Evolutionary conservation across 2,888 invertebrate species (phyloP).

Genomic region (Xestoiulus laeticollis): DNA sequence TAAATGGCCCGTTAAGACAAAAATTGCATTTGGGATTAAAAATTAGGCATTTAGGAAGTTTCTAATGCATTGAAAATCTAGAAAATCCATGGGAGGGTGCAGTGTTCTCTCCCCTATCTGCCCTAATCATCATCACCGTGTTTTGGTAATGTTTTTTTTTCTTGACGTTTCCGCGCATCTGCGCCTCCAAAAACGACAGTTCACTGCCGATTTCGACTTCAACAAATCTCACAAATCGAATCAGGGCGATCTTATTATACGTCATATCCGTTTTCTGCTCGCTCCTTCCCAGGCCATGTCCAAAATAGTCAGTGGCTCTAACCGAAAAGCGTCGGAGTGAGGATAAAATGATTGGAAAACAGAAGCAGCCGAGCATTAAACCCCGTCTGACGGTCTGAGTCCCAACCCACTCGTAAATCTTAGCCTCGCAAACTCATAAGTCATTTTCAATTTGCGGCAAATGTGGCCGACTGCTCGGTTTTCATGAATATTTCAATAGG

Average conservation of each 20-base stretch:
- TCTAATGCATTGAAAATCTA: background rate
- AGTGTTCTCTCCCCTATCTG: background rate
- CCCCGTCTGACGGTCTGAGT: constrained; percentile 34
- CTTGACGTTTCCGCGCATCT: background rate
- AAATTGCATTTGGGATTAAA: too few relatives aligned
- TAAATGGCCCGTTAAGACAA: too few relatives aligned
- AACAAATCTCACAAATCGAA: constrained; percentile 4
- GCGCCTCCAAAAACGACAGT: constrained; percentile 10
- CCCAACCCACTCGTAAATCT: constrained; percentile 44
- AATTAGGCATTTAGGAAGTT: background rate
- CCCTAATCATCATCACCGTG: constrained; percentile 10
- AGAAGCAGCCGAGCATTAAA: constrained; percentile 39
- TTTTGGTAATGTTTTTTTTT: constrained; percentile 16
- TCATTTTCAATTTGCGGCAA: constrained; percentile 52
- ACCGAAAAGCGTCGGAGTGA: constrained; percentile 42
- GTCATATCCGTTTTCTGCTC: constrained; percentile 10
- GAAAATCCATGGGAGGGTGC: background rate
- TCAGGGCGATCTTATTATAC: constrained; percentile 26
- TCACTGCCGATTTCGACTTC: constrained; percentile 24
- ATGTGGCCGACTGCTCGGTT: constrained; percentile 49
- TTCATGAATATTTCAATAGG: constrained; percentile 51
- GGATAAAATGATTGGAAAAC: constrained; percentile 51
- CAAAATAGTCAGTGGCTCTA: constrained; percentile 32
- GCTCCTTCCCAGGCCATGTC: constrained; percentile 1
- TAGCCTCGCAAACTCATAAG: constrained; percentile 46